Evolutionary conservation across 2,888 invertebrate genomes (phyloP), one percentile per base, ranked within the genome.

Genomic region (Epiblema foenella): DNA sequence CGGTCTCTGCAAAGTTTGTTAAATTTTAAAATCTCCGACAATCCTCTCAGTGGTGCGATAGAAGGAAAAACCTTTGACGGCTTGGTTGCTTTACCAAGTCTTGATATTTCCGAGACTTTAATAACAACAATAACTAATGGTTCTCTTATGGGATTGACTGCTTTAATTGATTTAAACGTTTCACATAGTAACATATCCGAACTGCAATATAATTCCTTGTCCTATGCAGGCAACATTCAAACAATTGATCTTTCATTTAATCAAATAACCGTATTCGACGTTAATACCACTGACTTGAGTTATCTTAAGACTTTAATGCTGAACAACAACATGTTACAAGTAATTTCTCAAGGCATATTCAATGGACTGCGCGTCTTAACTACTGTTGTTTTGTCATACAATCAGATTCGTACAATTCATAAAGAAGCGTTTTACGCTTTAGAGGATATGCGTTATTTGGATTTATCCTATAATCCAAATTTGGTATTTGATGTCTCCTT

Each of bases 241-340:
- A 78, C 73, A 3, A 75, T 91, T 9, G 91, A 91, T 74, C 76
- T 90, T n/a, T 90, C 90, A 0, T 79, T 76, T 69, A 91, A 91
- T 56, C 73, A 78, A 74, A 70, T 90, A 0, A 78, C 72, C 63
- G 64, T 71, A 8, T 89, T 91, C 67, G 51, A 73, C 2, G 65
- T 91, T 1, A 90, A 90, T 69, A 77, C 80, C n/a, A 83, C 84
- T 2, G 81, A 86, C 46, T 74, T 90, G 57, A 57, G 68, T 8
- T 79, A 79, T 17, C 72, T 91, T 7, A 75, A 75, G 3, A 77
- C 67, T 7, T 73, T 91, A 54, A 74, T 83, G 10, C 73, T 91
- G 39, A 83, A 85, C 67, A 84, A 89, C 65, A 91, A 91, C 78
- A 58, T 77, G 24, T 75, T 91, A 1, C 80, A 77, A 58, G 64